phyloP scores from a whole-genome alignment of 2,888 invertebrate genomes.

The Nomada ferruginata region DNA sequence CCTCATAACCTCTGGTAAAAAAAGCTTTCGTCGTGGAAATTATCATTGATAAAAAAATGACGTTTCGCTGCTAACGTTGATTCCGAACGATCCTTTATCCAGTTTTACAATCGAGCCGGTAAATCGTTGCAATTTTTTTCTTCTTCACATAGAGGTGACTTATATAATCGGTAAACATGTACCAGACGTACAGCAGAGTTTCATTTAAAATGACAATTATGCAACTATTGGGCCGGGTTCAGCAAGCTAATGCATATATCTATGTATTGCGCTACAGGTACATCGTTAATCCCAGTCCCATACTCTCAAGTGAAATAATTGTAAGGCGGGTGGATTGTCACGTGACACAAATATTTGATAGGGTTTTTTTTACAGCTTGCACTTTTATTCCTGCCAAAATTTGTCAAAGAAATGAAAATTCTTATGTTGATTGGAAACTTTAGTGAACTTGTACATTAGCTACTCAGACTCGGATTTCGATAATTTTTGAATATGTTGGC shows the following conservation, averaged over 20 bases:
- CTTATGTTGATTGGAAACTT: too few species aligned
- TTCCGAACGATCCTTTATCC: background rate
- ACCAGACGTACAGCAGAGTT: conserved; percentile 59
- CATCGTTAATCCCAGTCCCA: conserved; percentile 12
- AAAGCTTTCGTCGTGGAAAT: background rate
- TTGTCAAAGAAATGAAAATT: background rate
- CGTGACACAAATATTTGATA: conserved; percentile 41
- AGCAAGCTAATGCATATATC: conserved; percentile 34
- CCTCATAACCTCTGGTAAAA: conserved; percentile 20
- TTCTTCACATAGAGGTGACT: conserved; percentile 27
- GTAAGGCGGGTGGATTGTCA: conserved; percentile 34
- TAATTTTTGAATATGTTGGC: too few species aligned
- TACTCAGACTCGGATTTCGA: too few species aligned
- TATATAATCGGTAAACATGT: conserved; percentile 68
- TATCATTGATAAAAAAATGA: conserved; percentile 21
- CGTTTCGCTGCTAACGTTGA: conserved; percentile 24
- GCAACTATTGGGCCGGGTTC: conserved; percentile 69
- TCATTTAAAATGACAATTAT: conserved; percentile 81
- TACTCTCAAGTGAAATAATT: conserved; percentile 16
- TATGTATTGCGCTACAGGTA: conserved; percentile 10
- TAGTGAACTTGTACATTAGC: too few species aligned
- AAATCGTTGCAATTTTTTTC: conserved; percentile 10
- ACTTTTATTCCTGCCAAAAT: background rate
- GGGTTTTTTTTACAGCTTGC: too few species aligned
- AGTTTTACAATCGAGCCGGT: conserved; percentile 7